phyloP scores from a whole-genome alignment of 2,113 vertebrate species.

The Salvelinus alpinus region DNA sequence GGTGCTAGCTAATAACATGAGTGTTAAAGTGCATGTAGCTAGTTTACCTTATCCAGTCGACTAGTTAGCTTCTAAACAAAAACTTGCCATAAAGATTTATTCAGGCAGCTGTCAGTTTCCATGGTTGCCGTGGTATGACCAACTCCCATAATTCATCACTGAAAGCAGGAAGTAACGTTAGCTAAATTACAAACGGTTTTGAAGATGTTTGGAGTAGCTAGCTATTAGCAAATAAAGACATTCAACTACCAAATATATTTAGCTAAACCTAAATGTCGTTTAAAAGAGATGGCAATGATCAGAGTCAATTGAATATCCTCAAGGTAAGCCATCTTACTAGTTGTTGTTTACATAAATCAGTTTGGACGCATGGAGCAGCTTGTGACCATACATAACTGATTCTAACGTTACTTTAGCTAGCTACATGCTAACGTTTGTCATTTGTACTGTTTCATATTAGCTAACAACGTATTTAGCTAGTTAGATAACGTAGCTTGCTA shows the following conservation, averaged over 20 bases:
- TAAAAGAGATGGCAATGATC: slow-evolving; percentile 86
- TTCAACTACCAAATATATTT: background rate
- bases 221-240: too few relatives aligned
- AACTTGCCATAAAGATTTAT: background rate
- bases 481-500: too few relatives aligned
- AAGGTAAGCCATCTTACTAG: slow-evolving; percentile 70
- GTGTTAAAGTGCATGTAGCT: background rate
- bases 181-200: background rate
- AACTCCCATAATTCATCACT: slow-evolving; percentile 22
- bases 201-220: too few relatives aligned
- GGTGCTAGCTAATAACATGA: background rate
- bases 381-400: too few relatives aligned
- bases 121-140: background rate
- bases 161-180: slow-evolving; percentile 5
- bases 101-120: background rate
- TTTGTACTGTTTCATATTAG: too few relatives aligned
- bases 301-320: slow-evolving; percentile 80
- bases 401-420: background rate
- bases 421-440: too few relatives aligned
- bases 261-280: slow-evolving; percentile 80
- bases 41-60: background rate
- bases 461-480: too few relatives aligned
- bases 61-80: background rate
- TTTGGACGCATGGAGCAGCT: background rate
- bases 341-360: background rate